phyloP scores from a whole-genome alignment of 2,113 vertebrate species.

The Pteronura brasiliensis region DNA sequence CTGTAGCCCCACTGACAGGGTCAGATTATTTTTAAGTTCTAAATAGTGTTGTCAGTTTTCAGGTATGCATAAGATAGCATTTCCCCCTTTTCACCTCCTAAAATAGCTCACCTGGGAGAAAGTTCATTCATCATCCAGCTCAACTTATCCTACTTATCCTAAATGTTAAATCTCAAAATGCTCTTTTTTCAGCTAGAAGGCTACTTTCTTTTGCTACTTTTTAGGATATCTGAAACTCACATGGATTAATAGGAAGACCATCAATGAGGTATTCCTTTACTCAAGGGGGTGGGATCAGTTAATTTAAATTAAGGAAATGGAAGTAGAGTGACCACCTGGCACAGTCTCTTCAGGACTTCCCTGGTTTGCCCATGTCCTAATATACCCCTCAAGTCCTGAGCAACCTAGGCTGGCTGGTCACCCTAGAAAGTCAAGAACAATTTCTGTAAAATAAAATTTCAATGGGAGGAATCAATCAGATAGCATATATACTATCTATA shows the following conservation, averaged over 20 bases:
- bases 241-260: neutral
- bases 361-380: neutral
- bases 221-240: neutral
- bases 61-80: neutral
- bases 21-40: neutral
- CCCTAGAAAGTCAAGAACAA: neutral
- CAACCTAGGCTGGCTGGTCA: neutral
- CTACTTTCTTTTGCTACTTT: neutral
- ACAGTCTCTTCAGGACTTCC: neutral
- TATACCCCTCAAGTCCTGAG: neutral
- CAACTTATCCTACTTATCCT: neutral
- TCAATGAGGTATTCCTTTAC: neutral
- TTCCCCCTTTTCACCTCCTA: neutral
- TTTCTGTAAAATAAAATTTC: neutral
- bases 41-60: neutral
- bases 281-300: neutral
- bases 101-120: neutral
- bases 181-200: neutral
- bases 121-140: neutral
- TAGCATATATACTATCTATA: neutral
- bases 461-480: neutral
- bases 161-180: neutral
- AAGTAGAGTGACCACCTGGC: neutral
- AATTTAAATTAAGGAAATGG: neutral
- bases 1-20: neutral